Base-by-base conservation (phyloP, 2,113 vertebrate genomes). In the Etheostoma spectabile region DNA sequence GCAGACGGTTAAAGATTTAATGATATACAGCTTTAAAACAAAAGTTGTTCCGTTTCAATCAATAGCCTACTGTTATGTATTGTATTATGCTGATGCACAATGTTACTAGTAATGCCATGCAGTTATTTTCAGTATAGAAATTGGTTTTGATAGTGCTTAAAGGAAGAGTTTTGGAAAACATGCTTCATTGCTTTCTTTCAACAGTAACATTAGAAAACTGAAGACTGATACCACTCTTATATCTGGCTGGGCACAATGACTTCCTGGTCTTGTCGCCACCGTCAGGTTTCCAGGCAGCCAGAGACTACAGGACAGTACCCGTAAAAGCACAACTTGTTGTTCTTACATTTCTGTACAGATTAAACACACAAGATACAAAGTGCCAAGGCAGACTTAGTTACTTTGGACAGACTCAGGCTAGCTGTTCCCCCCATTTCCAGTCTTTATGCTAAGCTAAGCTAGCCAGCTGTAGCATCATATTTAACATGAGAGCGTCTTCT, bases 1-100 rank as follows among this genome's bases (percentile, higher is more conserved):
- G 13, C 35, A 51, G 46, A 67, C 12, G 59, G 38, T 83, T n/a
- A 79, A 53, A 78, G 51, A 53, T 60, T 68, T 76, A 45, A 27
- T 57, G 5, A 69, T 5, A 19, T 46, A 30, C 5, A 61, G 18
- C 38, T 24, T 61, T 14, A 45, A 4, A 67, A 15, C 51, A 59
- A 61, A 79, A 30, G n/a, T 53, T 65, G 18, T 53, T 55, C 61
- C 51, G n/a, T 19, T 75, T 80, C 42, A 24, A 63, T 73, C 46
- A 45, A 52, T 12, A 12, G 15, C 38, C 21, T 38, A 27, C 6
- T 42, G 49, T 27, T 38, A 48, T 75, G 49, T 24, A 64, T 8
- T 48, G 4, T 61, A 6, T 63, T 46, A 27, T 19, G 10, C 5
- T 48, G 18, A 65, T 64, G 30, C 30, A 59, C 42, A 42, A 35